These are phyloP conservation scores for Microtus montanus DNA, from an alignment of 2,113 vertebrate genomes.

Conservation along the genomic window DNA sequence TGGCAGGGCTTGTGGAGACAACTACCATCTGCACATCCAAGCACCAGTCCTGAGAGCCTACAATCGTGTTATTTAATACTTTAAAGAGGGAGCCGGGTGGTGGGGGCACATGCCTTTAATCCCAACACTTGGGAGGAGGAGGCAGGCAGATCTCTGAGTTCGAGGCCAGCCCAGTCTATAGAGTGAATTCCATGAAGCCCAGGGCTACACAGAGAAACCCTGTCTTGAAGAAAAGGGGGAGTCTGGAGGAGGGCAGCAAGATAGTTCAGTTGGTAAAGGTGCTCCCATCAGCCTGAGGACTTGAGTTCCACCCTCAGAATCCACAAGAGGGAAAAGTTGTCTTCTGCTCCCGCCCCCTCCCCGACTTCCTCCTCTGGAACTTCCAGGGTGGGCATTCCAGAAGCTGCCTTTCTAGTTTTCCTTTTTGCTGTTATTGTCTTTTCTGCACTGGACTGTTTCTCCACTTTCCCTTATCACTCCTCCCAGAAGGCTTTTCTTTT, in stretches of 20 bases:
- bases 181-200: not conserved
- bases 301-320: not conserved
- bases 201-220: not conserved
- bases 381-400: not conserved
- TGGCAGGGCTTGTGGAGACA: not conserved
- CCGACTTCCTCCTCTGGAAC: not conserved
- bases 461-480: not conserved
- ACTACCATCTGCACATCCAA: not conserved
- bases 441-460: not conserved
- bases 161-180: not conserved
- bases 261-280: not conserved
- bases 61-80: not conserved
- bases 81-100: not conserved
- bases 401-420: not conserved
- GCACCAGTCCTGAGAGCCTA: not conserved
- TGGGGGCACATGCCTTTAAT: not conserved
- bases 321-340: not conserved
- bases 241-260: not conserved
- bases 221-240: not conserved
- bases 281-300: not conserved
- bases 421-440: not conserved
- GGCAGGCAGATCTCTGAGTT: not conserved
- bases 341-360: too few species aligned
- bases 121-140: not conserved
- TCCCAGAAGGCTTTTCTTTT: slow-evolving; percentile 24